Conservation (phyloP, 2,113 vertebrate genomes). For the Hippocampus zosterae region DNA sequence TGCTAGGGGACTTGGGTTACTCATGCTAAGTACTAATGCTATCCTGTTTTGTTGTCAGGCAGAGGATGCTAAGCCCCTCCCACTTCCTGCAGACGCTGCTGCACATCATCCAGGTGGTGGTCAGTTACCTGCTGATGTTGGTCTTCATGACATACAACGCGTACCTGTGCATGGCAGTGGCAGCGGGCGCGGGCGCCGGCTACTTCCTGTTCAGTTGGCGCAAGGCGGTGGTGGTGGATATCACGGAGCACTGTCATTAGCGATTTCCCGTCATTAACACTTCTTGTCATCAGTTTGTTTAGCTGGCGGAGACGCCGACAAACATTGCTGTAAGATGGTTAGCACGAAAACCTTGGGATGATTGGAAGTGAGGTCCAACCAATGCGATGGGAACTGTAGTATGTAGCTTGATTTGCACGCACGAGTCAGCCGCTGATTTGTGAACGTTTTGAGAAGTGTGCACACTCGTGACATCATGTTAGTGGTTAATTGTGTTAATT, state of each 20-base stretch:
- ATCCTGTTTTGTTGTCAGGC: constrained; percentile 63
- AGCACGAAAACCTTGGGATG: neutral
- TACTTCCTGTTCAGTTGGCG: constrained; percentile 99
- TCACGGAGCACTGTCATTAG: constrained; percentile 97
- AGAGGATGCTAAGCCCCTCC: constrained; percentile 89
- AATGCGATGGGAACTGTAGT: constrained; percentile 1
- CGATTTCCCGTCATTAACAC: neutral
- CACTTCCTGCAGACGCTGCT: constrained; percentile 89
- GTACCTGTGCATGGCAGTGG: constrained; percentile 93
- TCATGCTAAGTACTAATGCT: neutral
- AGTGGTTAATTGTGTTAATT: neutral
- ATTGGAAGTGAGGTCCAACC: neutral
- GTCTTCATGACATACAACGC: constrained; percentile 99
- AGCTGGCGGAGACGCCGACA: constrained; percentile 14
- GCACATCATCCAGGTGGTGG: constrained; percentile 89
- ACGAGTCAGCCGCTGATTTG: neutral
- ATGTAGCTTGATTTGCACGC: constrained; percentile 13
- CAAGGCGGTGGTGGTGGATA: constrained; percentile 95
- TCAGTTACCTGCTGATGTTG: constrained; percentile 98
- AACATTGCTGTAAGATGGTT: constrained; percentile 1
- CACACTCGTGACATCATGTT: neutral
- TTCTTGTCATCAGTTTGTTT: neutral
- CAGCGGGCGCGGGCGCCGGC: constrained; percentile 82
- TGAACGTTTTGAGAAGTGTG: neutral
- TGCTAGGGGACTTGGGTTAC: no score